Base-by-base conservation (phyloP, 2,113 vertebrate species). In the Peromyscus polionotus region DNA sequence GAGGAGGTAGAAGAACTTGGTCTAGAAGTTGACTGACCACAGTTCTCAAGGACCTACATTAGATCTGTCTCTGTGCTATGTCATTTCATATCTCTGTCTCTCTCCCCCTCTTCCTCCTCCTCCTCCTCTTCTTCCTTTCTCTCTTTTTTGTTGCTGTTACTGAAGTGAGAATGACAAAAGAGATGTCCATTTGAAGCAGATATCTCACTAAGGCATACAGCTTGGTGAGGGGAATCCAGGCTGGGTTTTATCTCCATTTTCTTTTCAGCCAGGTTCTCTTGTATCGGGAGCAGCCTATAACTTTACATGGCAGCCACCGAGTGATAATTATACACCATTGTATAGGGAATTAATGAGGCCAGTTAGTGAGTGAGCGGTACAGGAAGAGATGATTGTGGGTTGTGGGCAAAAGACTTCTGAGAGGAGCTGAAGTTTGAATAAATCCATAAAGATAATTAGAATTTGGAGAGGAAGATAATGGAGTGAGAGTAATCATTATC, bases 391-490 rank as follows among this genome's bases (percentile, higher is more conserved):
- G n/a, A 36, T 45, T 80, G n/a, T 86, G 54, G 10, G 45, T 76
- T 90, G 16, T 57, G 26, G 88, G 39, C 75, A n/a, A 22, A 81
- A 75, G 63, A 88, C 65, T 80, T 94, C 39, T 67, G 51, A 24
- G 75, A 94, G 45, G 65, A 72, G 3, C 45, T 68, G 57, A 75
- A 68, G 31, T 70, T 80, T 84, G 54, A 79, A 84, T n/a, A 95
- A 81, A 83, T 81, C 31, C 65, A 45, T 54, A n/a, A 95, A 97
- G 39, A 61, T 68, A 16, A 87, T 48, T 70, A 77, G 68, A 73
- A 73, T 90, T 86, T 93, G 45, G 26, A 89, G 45, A 87, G 86
- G 16, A 8, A 87, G 72, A 96, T 61, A 88, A 42, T 33, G 26
- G 45, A 11, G 54, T 16, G 63, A 70, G 33, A 19, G 48, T 19